Evolutionary conservation across 2,888 invertebrate genomes (phyloP), one percentile per base, ranked within the genome.

Genomic region (Smittia aterrima): DNA sequence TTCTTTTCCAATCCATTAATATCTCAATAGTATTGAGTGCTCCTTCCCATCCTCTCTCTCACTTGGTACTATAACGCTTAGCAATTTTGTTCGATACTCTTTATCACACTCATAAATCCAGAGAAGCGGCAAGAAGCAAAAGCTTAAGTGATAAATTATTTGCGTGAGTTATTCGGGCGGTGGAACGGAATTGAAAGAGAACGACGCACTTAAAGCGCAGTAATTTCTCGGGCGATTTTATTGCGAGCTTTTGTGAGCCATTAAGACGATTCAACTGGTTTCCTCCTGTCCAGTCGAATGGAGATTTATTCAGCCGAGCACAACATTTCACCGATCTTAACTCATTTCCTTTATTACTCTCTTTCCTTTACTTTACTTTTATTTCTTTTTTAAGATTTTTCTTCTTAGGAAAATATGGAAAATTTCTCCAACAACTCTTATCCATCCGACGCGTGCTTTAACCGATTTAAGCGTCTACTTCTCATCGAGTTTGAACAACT

Each of bases 401-500:
- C 27, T 64, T 22, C 58, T 47, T 22, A 22, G 7, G 9, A 58
- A 58, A 20, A 58, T 22, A 9, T 22, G 9, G 58, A 18, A 58
- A 58, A 58, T 58, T 58, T 58, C 22, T 58, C 22, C n/a, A 58
- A 58, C 58, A 58, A 22, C 58, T 58, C 22, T 58, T 58, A 18
- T 64, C 64, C 64, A 27, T 27, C 27, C 24, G 20, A 64, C 20
- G 22, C 27, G 64, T 4, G 64, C 64, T 11, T 27, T 64, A 7
- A 25, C 27, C 54, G 24, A 18, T 70, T 70, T 70, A 41, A 13
- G 18, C 70, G 70, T 70, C 70, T 27, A 13, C 47, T 47, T 54
- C 70, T 70, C 54, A 70, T 25, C 54, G 70, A 70, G 70, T 70
- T 54, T 70, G 27, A 70, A 32, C 70, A 54, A 25, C 70, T 70